These are phyloP conservation scores for Mus minutoides DNA, from an alignment of 2,797 vertebrate genomes.

Conservation along the genomic window DNA sequence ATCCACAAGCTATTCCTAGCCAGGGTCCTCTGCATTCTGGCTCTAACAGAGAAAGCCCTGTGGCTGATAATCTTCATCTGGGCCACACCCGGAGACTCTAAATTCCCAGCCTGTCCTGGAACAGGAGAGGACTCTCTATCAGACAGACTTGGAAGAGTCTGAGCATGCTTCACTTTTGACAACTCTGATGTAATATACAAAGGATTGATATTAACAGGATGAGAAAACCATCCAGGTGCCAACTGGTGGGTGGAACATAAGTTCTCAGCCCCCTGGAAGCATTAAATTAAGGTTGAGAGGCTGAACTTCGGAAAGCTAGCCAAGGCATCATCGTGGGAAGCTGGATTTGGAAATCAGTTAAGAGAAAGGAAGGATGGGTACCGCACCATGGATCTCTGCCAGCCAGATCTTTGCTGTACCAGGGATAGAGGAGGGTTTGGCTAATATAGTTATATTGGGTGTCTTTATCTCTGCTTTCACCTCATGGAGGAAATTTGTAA, in stretches of 20 bases:
- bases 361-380: background rate
- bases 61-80: background rate
- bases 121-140: background rate
- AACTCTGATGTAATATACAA: background rate
- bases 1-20: background rate
- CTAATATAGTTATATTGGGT: background rate
- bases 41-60: background rate
- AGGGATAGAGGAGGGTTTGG: background rate
- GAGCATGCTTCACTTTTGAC: background rate
- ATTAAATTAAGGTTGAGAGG: slow-evolving; percentile 63
- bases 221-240: slow-evolving; percentile 59
- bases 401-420: background rate
- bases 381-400: background rate
- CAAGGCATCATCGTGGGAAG: slow-evolving; percentile 44
- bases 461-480: slow-evolving; percentile 19
- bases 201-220: slow-evolving; percentile 41
- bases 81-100: background rate
- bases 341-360: slow-evolving; percentile 66
- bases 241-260: slow-evolving; percentile 63
- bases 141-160: background rate
- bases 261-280: slow-evolving; percentile 58
- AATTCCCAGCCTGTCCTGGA: background rate
- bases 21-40: background rate
- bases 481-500: background rate
- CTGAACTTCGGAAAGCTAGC: slow-evolving; percentile 61